phyloP scores from a whole-genome alignment of 2,797 vertebrate species.

The Acanthiza pusilla region DNA sequence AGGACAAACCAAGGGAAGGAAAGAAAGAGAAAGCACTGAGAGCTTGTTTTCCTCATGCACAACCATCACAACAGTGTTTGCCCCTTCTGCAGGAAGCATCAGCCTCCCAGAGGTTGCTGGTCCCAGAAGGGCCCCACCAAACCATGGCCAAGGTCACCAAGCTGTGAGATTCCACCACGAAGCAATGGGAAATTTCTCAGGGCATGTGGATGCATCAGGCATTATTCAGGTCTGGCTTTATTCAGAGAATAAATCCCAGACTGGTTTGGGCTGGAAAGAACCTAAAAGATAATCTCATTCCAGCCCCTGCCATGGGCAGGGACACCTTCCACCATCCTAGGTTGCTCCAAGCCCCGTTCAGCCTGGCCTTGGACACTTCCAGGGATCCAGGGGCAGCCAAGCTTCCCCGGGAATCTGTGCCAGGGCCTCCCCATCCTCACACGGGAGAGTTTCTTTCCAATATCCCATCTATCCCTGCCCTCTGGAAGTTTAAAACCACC shows the following conservation, averaged over 20 bases:
- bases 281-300: accelerated
- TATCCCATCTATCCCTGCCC: accelerated
- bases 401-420: neutral
- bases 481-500: neutral
- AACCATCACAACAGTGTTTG: accelerated
- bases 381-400: neutral
- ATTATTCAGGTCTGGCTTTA: neutral
- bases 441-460: accelerated
- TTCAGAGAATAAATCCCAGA: neutral
- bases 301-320: neutral
- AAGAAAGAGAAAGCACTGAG: neutral
- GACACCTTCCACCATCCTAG: neutral
- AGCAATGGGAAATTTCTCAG: accelerated
- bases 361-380: neutral
- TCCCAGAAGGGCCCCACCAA: too few relatives aligned
- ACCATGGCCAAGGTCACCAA: accelerated
- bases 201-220: accelerated
- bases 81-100: neutral
- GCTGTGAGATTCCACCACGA: accelerated
- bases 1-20: neutral
- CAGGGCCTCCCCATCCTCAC: accelerated
- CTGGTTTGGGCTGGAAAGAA: neutral
- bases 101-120: neutral
- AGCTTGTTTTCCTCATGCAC: accelerated
- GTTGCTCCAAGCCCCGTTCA: neutral